A percentile compares a stretch with the other conserved stretches of the same genome.
These are phyloP conservation scores for Caretta caretta DNA, from an alignment of 2,113 vertebrate species.

Conservation along the genomic window DNA sequence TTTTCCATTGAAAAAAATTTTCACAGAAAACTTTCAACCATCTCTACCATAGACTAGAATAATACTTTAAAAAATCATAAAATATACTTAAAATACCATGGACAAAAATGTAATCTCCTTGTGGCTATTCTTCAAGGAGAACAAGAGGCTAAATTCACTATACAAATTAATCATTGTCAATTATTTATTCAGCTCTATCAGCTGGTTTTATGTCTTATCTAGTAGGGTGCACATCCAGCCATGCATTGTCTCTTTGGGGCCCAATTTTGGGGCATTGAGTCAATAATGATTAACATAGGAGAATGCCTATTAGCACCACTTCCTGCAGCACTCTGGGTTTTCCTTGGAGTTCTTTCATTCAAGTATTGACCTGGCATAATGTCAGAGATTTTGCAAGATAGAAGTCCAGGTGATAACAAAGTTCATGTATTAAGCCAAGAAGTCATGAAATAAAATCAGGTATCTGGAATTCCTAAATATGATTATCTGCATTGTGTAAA, in stretches of 20 bases:
- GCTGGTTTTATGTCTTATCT: background rate
- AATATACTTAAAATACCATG: background rate
- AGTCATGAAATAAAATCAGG: background rate
- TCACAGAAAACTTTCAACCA: background rate
- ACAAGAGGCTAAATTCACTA: background rate
- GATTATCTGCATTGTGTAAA: background rate
- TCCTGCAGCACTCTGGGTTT: background rate
- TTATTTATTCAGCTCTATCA: background rate
- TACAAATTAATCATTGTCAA: background rate
- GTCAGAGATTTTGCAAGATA: background rate
- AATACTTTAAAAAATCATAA: background rate
- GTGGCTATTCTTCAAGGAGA: background rate
- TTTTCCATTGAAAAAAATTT: background rate
- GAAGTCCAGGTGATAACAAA: background rate
- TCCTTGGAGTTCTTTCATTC: background rate
- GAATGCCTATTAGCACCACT: background rate
- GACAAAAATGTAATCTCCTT: background rate
- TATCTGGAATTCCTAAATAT: background rate
- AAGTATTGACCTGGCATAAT: background rate
- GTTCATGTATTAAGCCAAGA: background rate
- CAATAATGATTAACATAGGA: background rate
- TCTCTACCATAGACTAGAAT: accelerated
- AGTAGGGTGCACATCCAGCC: background rate
- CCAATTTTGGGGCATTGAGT: background rate
- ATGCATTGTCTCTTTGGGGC: background rate